Conservation (phyloP, 2,888 invertebrate species). For the Proisotoma minuta region DNA sequence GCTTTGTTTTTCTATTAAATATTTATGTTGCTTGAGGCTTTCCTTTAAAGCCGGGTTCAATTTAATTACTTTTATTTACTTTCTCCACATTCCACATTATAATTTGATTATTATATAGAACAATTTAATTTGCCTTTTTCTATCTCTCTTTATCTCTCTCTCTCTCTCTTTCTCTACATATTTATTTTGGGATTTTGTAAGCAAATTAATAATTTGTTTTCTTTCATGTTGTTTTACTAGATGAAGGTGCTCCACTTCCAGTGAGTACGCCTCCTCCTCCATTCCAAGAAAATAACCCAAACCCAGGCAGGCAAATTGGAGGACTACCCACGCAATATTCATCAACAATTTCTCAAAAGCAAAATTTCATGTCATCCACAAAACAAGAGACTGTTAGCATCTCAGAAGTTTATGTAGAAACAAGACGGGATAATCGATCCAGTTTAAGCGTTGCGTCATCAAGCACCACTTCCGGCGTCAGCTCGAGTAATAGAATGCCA, state of each 20-base stretch:
- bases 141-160: no score
- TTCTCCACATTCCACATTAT: no score
- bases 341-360: background rate
- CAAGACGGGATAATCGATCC: conserved; percentile 50
- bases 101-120: no score
- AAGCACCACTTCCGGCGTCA: conserved; percentile 55
- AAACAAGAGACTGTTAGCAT: conserved; percentile 55
- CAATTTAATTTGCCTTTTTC: no score
- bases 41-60: no score
- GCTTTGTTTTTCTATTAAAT: no score
- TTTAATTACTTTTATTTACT: no score
- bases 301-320: background rate
- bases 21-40: no score
- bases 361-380: conserved; percentile 24
- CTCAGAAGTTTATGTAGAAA: conserved; percentile 68
- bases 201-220: no score
- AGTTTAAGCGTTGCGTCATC: conserved; percentile 63
- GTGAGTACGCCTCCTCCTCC: conserved; percentile 40
- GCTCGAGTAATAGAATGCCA: conserved; percentile 36
- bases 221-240: background rate
- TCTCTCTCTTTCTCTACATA: no score
- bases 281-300: conserved; percentile 31
- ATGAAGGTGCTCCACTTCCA: conserved; percentile 24
- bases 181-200: no score
- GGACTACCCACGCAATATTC: conserved; percentile 5